Conservation (phyloP, 2,113 vertebrate species). For the Eubucco bourcierii region DNA sequence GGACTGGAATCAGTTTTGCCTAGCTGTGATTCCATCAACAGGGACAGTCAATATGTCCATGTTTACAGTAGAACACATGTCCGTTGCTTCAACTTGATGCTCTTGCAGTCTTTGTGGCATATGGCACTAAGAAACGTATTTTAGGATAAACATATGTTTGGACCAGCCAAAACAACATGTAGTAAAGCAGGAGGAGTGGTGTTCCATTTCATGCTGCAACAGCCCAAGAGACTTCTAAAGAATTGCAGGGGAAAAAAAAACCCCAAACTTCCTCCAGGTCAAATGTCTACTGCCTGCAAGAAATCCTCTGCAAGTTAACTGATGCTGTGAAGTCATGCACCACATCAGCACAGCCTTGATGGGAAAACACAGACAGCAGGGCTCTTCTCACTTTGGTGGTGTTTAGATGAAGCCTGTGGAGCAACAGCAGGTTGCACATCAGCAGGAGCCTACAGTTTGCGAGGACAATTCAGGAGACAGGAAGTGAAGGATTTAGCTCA, state of each 20-base stretch:
- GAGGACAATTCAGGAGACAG: neutral
- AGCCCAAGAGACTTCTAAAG: neutral
- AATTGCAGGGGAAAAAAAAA: neutral
- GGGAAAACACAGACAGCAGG: neutral
- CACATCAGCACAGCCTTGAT: neutral
- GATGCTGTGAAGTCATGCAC: neutral
- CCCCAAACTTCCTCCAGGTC: neutral
- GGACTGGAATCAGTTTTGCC: neutral
- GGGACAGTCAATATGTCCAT: slow-evolving; percentile 15
- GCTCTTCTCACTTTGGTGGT: neutral
- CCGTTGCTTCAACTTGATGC: slow-evolving; percentile 41
- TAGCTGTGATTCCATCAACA: neutral
- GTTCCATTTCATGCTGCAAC: neutral
- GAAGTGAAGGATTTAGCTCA: neutral
- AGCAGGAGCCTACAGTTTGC: neutral
- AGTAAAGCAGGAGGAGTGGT: neutral
- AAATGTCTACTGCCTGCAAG: neutral
- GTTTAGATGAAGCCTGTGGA: neutral
- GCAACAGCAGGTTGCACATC: neutral
- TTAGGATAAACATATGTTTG: slow-evolving; percentile 52
- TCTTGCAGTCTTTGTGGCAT: slow-evolving; percentile 22
- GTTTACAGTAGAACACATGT: slow-evolving; percentile 49
- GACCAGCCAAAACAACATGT: neutral
- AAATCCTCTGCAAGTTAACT: neutral
- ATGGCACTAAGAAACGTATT: slow-evolving; percentile 39